Evolutionary conservation across 2,797 vertebrate species (phyloP), one percentile per base, ranked within the genome.

Genomic region (Cirrhinus mrigala): DNA sequence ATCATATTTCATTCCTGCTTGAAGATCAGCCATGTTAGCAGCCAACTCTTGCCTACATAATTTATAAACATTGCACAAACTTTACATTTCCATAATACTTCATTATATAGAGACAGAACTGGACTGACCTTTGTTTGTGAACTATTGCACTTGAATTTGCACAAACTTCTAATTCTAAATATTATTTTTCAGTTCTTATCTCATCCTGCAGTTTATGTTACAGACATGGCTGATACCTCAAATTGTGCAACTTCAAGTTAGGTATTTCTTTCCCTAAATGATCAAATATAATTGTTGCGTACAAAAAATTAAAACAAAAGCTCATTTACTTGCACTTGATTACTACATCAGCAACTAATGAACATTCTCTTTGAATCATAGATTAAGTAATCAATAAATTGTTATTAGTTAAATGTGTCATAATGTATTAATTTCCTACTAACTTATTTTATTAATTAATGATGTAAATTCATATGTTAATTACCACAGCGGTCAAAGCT

Each of bases 151-250:
- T 54, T 62, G 58, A 27, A 22, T 56, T 56, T 56, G 52, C 7
- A 0, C 52, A 56, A 87, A 75, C 14, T 71, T 92, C 4, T 37
- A 66, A 66, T 33, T 66, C 15, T 29, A 66, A 18, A 6, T 7
- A 18, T 66, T 66, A 16, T 2, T 29, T 16, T 27, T 62, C 12
- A 37, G 52, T 20, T 10, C 3, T 16, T 66, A 58, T 9, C 14
- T 8, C 2, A 46, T 24, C 40, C 40, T 70, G 10, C 37, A 7
- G 33, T 68, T 68, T 68, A 20, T 68, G 66, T 22, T 12, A 12
- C 10, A 44, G 20, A 44, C 68, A 44, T 0, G 12, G 48, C n/a
- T 0, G 3, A 48, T n/a, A 6, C 11, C 0, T 7, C 22, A 24
- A 48, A 71, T 7, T 48, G 40, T 48, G 69, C 6, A 48, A 3